These are phyloP conservation scores for Copidosoma floridanum DNA, from an alignment of 1,140 invertebrate genomes.

Conservation along the genomic window DNA sequence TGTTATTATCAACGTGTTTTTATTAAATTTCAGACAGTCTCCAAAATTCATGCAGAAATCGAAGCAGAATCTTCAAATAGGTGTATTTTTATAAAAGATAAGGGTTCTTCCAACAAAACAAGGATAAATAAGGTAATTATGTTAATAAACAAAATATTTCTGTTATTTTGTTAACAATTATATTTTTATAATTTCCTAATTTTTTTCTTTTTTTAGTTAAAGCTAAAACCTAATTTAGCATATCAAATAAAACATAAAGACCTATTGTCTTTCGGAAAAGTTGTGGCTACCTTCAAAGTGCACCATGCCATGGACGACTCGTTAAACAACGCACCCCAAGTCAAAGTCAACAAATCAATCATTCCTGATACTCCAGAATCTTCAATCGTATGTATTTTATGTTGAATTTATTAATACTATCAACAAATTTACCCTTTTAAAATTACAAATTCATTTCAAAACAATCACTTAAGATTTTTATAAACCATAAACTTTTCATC, in stretches of 20 bases:
- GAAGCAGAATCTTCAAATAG: conserved; percentile 32
- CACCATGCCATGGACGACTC: conserved; percentile 3
- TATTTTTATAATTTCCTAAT: conserved; percentile 4
- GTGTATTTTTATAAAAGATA: conserved; percentile 43
- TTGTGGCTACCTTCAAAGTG: conserved; percentile 25
- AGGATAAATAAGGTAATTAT: conserved; percentile 46
- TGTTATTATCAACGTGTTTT: background rate
- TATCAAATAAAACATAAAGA: conserved; percentile 43
- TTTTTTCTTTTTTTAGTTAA: conserved; percentile 29
- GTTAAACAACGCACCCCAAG: conserved; percentile 33
- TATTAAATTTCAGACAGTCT: conserved; percentile 41
- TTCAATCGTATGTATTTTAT: background rate
- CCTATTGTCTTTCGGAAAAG: conserved; percentile 36
- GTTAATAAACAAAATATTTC: conserved; percentile 42
- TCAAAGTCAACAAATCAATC: background rate
- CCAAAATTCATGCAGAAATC: conserved; percentile 49
- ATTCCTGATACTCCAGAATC: conserved; percentile 35
- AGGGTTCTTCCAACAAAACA: conserved; percentile 46
- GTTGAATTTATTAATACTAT: no score
- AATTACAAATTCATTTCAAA: no score
- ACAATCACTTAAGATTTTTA: no score
- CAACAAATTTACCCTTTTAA: no score
- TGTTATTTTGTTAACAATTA: background rate
- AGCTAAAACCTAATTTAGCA: conserved; percentile 31
- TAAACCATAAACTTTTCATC: no score